Base-by-base conservation (phyloP, 1,140 invertebrate genomes). In the Drosophila virilis region DNA sequence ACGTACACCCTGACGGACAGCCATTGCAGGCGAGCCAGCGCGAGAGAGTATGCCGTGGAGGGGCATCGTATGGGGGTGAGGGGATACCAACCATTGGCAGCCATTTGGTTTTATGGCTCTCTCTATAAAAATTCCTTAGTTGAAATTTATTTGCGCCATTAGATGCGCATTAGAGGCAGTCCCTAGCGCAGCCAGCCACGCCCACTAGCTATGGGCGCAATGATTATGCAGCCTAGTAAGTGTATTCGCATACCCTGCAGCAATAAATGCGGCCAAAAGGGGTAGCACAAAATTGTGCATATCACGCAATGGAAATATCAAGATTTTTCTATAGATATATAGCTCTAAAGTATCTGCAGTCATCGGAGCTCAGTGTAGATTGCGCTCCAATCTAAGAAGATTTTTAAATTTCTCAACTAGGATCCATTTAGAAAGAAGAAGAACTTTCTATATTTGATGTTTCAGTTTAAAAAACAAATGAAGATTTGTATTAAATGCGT, bases 101-200 rank as follows among this genome's bases (percentile, higher is more conserved):
- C 79, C 84, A 88, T 88, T 88, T 83, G 73, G 76, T 86, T 86
- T 86, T 88, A 86, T 86, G 79, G 70, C 76, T 76, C 85, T 84
- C 80, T 84, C 80, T 89, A 89, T 89, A 89, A 89, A 89, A 89
- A 89, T 89, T 89, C 84, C 84, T 89, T 89, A 89, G 84, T 89
- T 89, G 84, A 89, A 89, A 89, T 89, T 89, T 89, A 89, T 89
- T 89, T 89, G 85, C 74, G 77, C 84, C 84, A 89, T 89, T 89
- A 89, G 84, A 85, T 70, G 84, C 64, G 77, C 84, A 89, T 89
- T 89, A 89, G 71, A 84, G 80, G 69, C 85, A 58, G 65, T 60
- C 60, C 52, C 54, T 52, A 48, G n/a, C 58, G 46, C 75, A 52
- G 33, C 17, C 45, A 51, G 64, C 73, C 77, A 76, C 62, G 60